Conservation (phyloP, 2,888 invertebrate species). For the Parascotia fuliginaria region DNA sequence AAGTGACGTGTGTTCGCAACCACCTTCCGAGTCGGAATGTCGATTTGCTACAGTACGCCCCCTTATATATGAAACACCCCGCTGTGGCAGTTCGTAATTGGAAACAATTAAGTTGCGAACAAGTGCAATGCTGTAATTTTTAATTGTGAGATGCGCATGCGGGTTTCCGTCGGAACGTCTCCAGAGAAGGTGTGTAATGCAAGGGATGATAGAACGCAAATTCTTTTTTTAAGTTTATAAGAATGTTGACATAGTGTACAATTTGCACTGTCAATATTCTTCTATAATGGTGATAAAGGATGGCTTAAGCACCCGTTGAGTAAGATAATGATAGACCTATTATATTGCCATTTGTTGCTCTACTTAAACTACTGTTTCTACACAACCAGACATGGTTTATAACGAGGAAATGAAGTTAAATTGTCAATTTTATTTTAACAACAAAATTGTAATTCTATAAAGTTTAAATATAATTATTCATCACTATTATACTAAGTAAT, state of each 20-base stretch:
- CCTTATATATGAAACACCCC: constrained; percentile 82
- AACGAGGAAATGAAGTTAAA: constrained; percentile 45
- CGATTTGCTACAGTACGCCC: constrained; percentile 64
- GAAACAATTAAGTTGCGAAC: constrained; percentile 80
- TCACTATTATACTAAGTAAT: too few relatives aligned
- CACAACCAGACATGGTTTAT: constrained; percentile 48
- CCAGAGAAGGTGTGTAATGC: constrained; percentile 7
- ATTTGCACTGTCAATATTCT: constrained; percentile 45
- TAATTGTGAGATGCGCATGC: constrained; percentile 73
- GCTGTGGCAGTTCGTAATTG: constrained; percentile 75
- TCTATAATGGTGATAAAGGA: constrained; percentile 52
- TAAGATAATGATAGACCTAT: constrained; percentile 49
- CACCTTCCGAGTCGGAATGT: constrained; percentile 77
- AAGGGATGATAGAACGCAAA: constrained; percentile 4
- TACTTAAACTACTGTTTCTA: constrained; percentile 46
- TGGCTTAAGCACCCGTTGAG: constrained; percentile 47
- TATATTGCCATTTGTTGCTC: constrained; percentile 53
- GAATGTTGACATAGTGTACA: constrained; percentile 10
- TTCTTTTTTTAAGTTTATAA: neutral
- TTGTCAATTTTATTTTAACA: constrained; percentile 1
- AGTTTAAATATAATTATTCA: too few relatives aligned
- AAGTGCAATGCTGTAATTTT: constrained; percentile 80
- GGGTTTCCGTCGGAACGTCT: constrained; percentile 58
- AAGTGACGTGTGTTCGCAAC: constrained; percentile 76
- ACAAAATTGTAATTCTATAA: neutral